Evolutionary conservation across 1,140 invertebrate genomes (phyloP).

Genomic region (Dolichoris vasculosae): DNA sequence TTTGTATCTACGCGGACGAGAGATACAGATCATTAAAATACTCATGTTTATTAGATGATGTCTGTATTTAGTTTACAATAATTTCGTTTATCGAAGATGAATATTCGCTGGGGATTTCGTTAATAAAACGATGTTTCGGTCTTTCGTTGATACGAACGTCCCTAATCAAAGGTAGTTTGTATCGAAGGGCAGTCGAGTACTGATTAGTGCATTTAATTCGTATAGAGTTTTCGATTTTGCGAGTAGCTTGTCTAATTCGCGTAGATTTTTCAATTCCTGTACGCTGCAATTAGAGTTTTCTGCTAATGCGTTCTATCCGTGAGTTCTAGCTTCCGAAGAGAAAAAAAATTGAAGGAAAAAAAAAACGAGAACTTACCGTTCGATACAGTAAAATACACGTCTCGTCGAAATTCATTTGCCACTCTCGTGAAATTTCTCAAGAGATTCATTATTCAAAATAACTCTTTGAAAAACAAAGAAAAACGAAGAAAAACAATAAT

Average conservation of each 20-base stretch:
- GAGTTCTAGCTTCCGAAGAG: not conserved
- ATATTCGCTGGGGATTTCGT: not conserved
- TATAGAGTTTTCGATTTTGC: not conserved
- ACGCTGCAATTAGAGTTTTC: not conserved
- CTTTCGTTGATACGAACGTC: not conserved
- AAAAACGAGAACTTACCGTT: not conserved
- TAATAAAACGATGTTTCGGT: not conserved
- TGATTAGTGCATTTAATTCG: not conserved
- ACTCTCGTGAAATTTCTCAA: not conserved
- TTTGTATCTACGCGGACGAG: not conserved
- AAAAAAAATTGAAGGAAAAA: too few relatives aligned
- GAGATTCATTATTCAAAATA: not conserved
- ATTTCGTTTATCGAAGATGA: not conserved
- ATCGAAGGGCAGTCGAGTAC: not conserved
- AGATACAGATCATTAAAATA: not conserved
- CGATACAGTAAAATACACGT: not conserved
- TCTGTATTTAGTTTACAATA: not conserved
- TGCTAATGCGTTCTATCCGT: not conserved
- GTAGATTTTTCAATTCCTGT: constrained; percentile 5
- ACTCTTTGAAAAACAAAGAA: not conserved
- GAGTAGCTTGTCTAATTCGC: not conserved
- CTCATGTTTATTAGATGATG: not conserved
- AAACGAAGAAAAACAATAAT: constrained; percentile 12
- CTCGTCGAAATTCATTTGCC: not conserved
- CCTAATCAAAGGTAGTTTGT: constrained; percentile 20